Conservation (phyloP, 2,113 vertebrate genomes). For the Aix galericulata region DNA sequence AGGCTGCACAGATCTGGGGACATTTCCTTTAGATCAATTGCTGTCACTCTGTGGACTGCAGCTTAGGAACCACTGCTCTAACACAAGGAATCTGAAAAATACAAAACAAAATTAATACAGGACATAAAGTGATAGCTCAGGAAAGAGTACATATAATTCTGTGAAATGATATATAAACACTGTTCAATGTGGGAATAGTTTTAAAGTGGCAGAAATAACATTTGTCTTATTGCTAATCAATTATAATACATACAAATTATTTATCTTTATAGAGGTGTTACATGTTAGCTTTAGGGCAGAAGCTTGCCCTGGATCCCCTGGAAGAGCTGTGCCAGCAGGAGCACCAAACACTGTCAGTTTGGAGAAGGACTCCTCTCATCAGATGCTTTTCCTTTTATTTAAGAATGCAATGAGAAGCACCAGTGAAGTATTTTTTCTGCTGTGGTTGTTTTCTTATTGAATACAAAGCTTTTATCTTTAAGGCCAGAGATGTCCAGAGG, state of each 20-base stretch:
- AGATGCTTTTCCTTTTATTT: background rate
- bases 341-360: background rate
- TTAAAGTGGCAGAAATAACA: background rate
- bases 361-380: background rate
- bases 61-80: background rate
- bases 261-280: background rate
- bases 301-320: background rate
- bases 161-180: background rate
- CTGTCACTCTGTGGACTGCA: background rate
- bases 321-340: background rate
- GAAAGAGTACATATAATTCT: background rate
- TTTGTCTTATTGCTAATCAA: background rate
- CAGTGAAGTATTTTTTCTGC: background rate
- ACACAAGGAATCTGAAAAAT: background rate
- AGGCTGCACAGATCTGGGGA: background rate
- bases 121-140: background rate
- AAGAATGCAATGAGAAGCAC: background rate
- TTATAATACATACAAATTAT: background rate
- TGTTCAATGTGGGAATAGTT: background rate
- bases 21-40: background rate
- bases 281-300: background rate
- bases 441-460: background rate
- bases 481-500: background rate
- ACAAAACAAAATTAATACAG: background rate
- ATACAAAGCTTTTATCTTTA: background rate